Percentiles rank a stretch among this genome's conserved stretches.
phyloP scores from a whole-genome alignment of 1,140 invertebrate genomes.

The Heliconius hermathena region DNA sequence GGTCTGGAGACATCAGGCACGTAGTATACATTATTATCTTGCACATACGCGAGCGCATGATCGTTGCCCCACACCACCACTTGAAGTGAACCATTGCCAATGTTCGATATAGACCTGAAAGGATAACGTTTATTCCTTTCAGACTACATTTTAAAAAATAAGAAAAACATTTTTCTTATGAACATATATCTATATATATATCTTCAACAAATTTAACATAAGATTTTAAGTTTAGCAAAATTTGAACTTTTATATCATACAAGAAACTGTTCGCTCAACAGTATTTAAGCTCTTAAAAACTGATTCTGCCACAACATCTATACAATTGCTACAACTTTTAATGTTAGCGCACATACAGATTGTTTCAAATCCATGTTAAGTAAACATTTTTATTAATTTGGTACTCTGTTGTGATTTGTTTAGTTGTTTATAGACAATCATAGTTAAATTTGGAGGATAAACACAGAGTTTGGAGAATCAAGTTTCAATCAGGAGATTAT shows the following conservation, averaged over 20 bases:
- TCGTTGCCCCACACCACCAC: slow-evolving; percentile 86
- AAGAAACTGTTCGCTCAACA: no score
- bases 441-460: background rate
- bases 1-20: slow-evolving; percentile 74
- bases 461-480: background rate
- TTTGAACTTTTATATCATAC: background rate
- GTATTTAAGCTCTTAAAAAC: background rate
- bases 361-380: no score
- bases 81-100: slow-evolving; percentile 83
- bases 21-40: slow-evolving; percentile 91
- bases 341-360: background rate
- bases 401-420: no score
- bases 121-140: background rate
- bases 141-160: background rate
- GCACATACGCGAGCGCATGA: slow-evolving; percentile 88
- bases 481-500: background rate
- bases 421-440: no score
- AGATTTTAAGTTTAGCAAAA: background rate
- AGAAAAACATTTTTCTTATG: no score
- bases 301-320: background rate
- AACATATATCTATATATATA: no score
- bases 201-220: background rate
- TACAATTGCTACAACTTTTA: background rate
- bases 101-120: slow-evolving; percentile 62
- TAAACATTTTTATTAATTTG: no score